Base-by-base conservation (phyloP, 2,113 vertebrate genomes). In the Brachypodius melanocephalos region DNA sequence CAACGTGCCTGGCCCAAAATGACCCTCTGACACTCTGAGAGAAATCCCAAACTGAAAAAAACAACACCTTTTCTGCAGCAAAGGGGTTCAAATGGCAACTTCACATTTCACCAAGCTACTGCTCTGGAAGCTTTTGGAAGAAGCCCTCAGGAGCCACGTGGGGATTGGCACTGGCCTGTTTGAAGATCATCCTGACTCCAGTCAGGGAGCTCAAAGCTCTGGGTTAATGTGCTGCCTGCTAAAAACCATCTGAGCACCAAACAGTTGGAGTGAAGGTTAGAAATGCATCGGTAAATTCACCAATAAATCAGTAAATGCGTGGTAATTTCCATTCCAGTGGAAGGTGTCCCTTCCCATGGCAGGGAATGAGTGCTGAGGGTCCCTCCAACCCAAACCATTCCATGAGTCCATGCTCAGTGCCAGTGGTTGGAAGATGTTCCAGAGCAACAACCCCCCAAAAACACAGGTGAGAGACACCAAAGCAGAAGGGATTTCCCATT, bases 371-470 rank as follows among this genome's bases (percentile, higher is more conserved):
- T 2, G 24, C 31, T 28, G 28, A 74, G 32, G 45, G 1, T 12
- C 20, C 59, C 15, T 28, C 51, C 29, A 54, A 8, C 12, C 34
- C 40, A 61, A 68, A 34, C 29, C 40, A 48, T 28, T 21, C 71
- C 58, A 18, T 3, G 51, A 34, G 11, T 42, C 43, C 57, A 17
- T 2, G 25, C 55, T 17, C 17, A 32, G n/a, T 11, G 17, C 28
- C 52, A 9, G 45, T 0, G 3, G 24, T 17, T 2, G 17, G 77
- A 17, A 46, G 74, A 13, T 4, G 29, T 7, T 5, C 15, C 8
- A 32, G 8, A 34, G 45, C 24, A 19, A 25, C 19, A 72, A 11
- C 6, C 15, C n/a, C 20, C n/a, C 18, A 24, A 19, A 95, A 6
- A 7, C 83, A 34, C 5, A 78, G 43, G 5, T 4, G 62, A 67